Percentiles rank a stretch among this genome's conserved stretches.
phyloP scores from a whole-genome alignment of 2,113 vertebrate genomes.

The Lophochroa leadbeateri region DNA sequence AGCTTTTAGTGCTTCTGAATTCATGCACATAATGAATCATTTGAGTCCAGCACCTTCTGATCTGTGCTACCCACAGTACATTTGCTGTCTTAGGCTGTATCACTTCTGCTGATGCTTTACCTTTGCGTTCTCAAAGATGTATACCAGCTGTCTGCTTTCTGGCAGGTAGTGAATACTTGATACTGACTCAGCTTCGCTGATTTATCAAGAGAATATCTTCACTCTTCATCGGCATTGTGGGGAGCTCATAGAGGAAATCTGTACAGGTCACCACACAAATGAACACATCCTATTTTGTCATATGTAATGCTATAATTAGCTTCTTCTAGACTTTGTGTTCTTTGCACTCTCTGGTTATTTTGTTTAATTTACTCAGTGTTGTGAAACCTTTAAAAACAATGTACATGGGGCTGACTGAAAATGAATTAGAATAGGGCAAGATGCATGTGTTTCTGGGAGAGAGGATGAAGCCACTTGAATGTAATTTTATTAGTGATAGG shows the following conservation, averaged over 20 bases:
- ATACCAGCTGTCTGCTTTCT: constrained; percentile 5
- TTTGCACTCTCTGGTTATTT: background rate
- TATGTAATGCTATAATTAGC: background rate
- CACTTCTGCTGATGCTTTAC: background rate
- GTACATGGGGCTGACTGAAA: background rate
- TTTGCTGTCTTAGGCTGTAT: background rate
- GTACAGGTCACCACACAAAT: constrained; percentile 14
- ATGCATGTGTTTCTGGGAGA: background rate
- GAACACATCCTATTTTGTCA: background rate
- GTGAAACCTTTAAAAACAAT: background rate
- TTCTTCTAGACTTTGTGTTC: background rate
- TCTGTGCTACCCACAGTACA: background rate
- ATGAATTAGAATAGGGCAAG: background rate
- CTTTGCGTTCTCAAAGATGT: background rate
- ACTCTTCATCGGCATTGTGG: background rate
- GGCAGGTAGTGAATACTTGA: background rate
- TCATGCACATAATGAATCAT: background rate
- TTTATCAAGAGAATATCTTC: background rate
- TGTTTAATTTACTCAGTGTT: background rate
- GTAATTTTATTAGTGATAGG: background rate
- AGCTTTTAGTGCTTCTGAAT: background rate
- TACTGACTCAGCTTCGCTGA: background rate
- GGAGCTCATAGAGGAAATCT: background rate
- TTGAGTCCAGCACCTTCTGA: background rate
- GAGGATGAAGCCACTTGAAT: background rate